Percentiles rank a stretch among this genome's conserved stretches.
These are phyloP conservation scores for Pachydiplax longipennis DNA, from an alignment of 2,888 invertebrate species.

Conservation along the genomic window DNA sequence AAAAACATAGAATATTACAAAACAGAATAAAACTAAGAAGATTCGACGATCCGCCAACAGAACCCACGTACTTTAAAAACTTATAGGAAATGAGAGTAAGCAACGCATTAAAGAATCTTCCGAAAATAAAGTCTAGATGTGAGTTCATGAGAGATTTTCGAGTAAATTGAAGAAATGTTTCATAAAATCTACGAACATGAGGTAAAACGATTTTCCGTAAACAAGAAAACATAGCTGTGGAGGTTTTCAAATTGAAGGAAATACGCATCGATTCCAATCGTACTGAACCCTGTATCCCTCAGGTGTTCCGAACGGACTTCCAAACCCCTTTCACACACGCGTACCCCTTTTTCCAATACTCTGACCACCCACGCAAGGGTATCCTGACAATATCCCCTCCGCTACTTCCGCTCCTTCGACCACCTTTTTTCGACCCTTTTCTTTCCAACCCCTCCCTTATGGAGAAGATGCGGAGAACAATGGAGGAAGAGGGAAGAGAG, in stretches of 20 bases:
- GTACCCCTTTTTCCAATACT: not conserved
- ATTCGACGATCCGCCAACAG: not conserved
- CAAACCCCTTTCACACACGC: not conserved
- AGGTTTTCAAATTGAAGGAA: not conserved
- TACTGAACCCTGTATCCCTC: not conserved
- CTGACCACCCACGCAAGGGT: not conserved
- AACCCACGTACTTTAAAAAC: too few relatives aligned
- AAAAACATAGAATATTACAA: too few relatives aligned
- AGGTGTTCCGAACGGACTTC: not conserved
- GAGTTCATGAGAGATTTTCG: too few relatives aligned
- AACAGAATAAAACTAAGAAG: not conserved
- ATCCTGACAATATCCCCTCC: not conserved
- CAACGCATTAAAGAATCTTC: too few relatives aligned
- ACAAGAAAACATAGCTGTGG: not conserved
- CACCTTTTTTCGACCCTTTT: not conserved
- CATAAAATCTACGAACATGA: too few relatives aligned
- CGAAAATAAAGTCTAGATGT: too few relatives aligned
- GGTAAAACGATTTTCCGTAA: not conserved
- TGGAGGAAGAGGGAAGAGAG: not conserved
- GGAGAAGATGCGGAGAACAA: conserved; percentile 37
- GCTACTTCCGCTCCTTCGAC: not conserved
- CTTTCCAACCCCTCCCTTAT: not conserved
- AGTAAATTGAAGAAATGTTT: too few relatives aligned
- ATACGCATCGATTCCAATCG: not conserved
- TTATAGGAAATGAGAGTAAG: too few relatives aligned